Base-by-base conservation (phyloP, 2,113 vertebrate genomes). In the Benthochromis sp. region DNA sequence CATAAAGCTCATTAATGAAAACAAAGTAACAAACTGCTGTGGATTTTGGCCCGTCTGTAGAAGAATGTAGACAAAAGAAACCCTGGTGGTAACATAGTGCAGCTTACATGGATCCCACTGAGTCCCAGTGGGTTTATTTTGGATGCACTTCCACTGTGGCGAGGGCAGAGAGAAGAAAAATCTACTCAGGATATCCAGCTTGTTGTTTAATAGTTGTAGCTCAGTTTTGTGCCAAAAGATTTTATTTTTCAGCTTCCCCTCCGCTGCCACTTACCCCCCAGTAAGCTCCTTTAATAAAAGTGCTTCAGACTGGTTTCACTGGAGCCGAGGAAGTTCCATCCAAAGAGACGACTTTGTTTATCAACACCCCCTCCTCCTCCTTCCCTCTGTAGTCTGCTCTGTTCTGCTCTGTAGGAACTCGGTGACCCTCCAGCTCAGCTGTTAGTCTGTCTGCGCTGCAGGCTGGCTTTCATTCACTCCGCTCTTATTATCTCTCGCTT, bases 371-470 rank as follows among this genome's bases (percentile, higher is more conserved):
- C 83, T 31, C 36, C 81, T 5, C 45, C 76, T 63, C 12, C 43
- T 81, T 10, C 69, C 38, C 45, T 27, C 78, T 73, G 10, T 40
- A 4, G 73, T 59, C 85, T 43, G 31, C 83, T 92, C 87, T 91
- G 84, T 87, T 93, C 87, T 91, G 88, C 81, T 92, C 76, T 54
- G 82, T 31, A 93, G 88, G 91, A 96, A 97, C 96, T 94, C 95
- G 4, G 29, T 97, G 96, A 96, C 96, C 96, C 89, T 95, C 84
- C 86, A 86, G 93, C 92, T 95, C 94, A 90, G 93, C 93, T 87
- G 94, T 89, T 91, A 45, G 87, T 92, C 90, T 93, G 92, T 93
- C 91, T 93, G 89, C 86, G 81, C 87, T 86, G 88, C 92, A 90
- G 88, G 84, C 94, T 95, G 88, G 90, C 93, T 95, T 93, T 92